Percentiles rank a stretch among this genome's conserved stretches.
Evolutionary conservation across 2,888 invertebrate species (phyloP).

Genomic region (Xylocampa areola): DNA sequence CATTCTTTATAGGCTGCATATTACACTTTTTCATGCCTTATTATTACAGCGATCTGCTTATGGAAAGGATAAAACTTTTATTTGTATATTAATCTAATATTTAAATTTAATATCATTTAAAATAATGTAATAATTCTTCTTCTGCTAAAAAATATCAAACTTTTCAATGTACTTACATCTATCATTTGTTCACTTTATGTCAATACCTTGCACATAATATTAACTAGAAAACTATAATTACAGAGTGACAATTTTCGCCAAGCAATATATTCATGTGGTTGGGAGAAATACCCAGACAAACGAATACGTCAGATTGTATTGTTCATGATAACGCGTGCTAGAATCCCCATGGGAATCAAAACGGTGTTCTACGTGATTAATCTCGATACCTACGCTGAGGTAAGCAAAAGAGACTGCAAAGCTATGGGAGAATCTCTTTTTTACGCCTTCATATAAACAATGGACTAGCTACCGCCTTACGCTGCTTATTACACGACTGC

Average conservation of each 20-base stretch:
- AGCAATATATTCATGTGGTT: slow-evolving; percentile 76
- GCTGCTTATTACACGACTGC: too few species aligned
- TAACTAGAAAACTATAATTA: too few species aligned
- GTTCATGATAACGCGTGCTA: slow-evolving; percentile 76
- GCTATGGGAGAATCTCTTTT: too few species aligned
- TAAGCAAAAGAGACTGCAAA: slow-evolving; percentile 44
- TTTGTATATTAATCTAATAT: too few species aligned
- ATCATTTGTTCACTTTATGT: too few species aligned
- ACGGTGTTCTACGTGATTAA: slow-evolving; percentile 77
- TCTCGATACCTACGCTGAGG: slow-evolving; percentile 77
- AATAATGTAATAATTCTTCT: too few species aligned
- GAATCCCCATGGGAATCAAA: slow-evolving; percentile 69
- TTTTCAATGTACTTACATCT: too few species aligned
- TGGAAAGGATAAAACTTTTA: slow-evolving; percentile 71
- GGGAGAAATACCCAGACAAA: slow-evolving; percentile 71
- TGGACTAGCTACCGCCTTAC: not conserved
- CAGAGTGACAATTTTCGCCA: slow-evolving; percentile 73
- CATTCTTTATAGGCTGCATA: slow-evolving; percentile 65
- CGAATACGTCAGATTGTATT: slow-evolving; percentile 69
- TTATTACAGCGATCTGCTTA: slow-evolving; percentile 77
- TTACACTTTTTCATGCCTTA: slow-evolving; percentile 78
- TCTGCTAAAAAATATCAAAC: too few species aligned
- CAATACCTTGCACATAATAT: too few species aligned
- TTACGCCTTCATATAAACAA: slow-evolving; percentile 11
- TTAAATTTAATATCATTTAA: too few species aligned